Conservation (phyloP, 2,113 vertebrate genomes). For the Alaudala cheleensis region DNA sequence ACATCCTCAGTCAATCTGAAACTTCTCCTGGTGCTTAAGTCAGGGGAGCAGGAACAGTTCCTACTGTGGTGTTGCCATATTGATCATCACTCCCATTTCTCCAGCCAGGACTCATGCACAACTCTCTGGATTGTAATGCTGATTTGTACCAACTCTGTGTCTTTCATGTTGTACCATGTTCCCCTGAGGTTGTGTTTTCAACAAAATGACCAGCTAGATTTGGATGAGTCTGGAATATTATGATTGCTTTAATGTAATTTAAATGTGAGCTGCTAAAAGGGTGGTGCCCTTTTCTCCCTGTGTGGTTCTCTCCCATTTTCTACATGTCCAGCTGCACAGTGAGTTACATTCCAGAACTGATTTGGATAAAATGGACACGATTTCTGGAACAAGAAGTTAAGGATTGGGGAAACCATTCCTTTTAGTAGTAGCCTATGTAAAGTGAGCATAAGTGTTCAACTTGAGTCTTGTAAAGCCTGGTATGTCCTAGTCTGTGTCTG, state of each 20-base stretch:
- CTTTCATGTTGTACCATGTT: background rate
- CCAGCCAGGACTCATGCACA: background rate
- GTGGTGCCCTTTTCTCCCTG: background rate
- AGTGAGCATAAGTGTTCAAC: background rate
- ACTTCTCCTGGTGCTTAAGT: background rate
- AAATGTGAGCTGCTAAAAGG: background rate
- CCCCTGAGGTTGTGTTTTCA: background rate
- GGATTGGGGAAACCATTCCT: background rate
- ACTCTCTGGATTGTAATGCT: background rate
- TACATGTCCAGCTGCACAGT: background rate
- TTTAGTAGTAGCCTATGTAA: background rate
- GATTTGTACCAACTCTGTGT: background rate
- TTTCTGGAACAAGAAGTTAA: background rate
- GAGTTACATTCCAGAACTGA: background rate
- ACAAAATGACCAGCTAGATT: background rate
- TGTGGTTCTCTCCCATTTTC: background rate
- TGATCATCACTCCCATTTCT: background rate
- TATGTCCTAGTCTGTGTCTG: background rate
- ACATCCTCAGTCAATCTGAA: background rate
- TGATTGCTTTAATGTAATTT: background rate
- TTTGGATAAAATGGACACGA: background rate
- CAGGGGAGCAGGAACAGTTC: background rate
- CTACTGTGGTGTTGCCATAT: background rate
- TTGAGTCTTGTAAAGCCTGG: background rate
- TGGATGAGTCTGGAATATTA: background rate